A percentile compares a stretch with the other conserved stretches of the same genome.
These are phyloP conservation scores for Leptopterna dolabrata DNA, from an alignment of 2,888 invertebrate genomes.

Conservation along the genomic window DNA sequence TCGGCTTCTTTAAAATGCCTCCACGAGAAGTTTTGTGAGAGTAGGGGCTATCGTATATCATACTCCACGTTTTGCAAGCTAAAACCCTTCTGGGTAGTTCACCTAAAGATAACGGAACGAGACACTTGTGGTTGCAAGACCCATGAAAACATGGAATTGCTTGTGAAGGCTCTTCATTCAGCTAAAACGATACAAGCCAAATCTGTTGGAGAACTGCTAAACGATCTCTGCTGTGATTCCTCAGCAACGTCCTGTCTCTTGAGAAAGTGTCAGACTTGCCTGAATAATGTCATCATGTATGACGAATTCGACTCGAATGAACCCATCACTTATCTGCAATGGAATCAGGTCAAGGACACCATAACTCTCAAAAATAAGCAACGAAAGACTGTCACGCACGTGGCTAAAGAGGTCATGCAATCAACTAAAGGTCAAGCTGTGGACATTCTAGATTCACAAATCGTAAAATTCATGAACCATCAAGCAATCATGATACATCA, in stretches of 20 bases:
- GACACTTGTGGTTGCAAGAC: slow-evolving; percentile 45
- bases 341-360: background rate
- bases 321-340: background rate
- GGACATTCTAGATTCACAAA: background rate
- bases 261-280: background rate
- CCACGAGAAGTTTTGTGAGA: background rate
- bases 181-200: background rate
- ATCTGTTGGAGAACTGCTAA: background rate
- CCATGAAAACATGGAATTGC: slow-evolving; percentile 42
- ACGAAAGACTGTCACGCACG: background rate
- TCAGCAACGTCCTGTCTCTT: background rate
- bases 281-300: background rate
- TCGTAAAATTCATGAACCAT: background rate
- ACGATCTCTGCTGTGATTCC: background rate
- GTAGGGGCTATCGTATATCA: background rate
- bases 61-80: background rate
- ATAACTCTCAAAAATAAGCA: background rate
- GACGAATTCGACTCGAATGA: background rate
- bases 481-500: slow-evolving; percentile 29
- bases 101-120: slow-evolving; percentile 7
- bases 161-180: background rate
- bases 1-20: background rate
- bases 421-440: background rate
- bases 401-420: background rate
- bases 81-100: slow-evolving; percentile 7